Base-by-base conservation (phyloP, 92 coral and sea anemone species). In the Zoanthus gigantus region DNA sequence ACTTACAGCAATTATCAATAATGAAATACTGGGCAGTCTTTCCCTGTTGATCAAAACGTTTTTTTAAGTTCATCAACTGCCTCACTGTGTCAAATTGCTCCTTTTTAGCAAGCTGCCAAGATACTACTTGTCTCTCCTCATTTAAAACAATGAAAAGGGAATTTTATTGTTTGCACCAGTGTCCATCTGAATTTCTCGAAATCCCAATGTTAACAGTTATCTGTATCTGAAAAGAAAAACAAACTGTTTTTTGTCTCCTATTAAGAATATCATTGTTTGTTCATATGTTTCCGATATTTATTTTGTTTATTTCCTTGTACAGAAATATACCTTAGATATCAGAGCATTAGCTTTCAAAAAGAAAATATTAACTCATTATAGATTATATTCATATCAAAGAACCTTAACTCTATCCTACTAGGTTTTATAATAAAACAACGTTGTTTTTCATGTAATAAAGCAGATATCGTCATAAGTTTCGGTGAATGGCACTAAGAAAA, bases 61-160 rank as follows among this genome's bases (percentile, higher is more conserved):
- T 60, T 75, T 60, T 76, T 52, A 76, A 76, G 61, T 76, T 76
- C 54, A 48, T 60, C 82, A 76, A 76, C 61, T 76, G 52, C 15
- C 82, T 53, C 23, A 86, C 79, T 68, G 81, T 57, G 34, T 90
- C 93, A 71, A 90, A 90, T 71, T 90, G 28, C 53, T 90, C 93
- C 17, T 85, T 86, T 75, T 90, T 90, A 18, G 86, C 74, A 32
- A 90, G 74, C 61, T 76, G 56, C 82, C 82, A 76, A 47, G 82
- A 48, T 32, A 76, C 82, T 32, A 76, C 82, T 45, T 45, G 61
- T 12, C 34, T 53, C 61, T 76, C 87, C 61, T 90, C 90, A 77
- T 86, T 90, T 52, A 80, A 23, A 23, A 23, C 23, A 23, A 90
- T 79, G 13, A 90, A 90, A 66, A 90, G 68, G 23, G 93, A 90